A percentile compares a stretch with the other conserved stretches of the same genome.
These are phyloP conservation scores for Scaptomyza pallida DNA, from an alignment of 1,140 invertebrate species.

Conservation along the genomic window DNA sequence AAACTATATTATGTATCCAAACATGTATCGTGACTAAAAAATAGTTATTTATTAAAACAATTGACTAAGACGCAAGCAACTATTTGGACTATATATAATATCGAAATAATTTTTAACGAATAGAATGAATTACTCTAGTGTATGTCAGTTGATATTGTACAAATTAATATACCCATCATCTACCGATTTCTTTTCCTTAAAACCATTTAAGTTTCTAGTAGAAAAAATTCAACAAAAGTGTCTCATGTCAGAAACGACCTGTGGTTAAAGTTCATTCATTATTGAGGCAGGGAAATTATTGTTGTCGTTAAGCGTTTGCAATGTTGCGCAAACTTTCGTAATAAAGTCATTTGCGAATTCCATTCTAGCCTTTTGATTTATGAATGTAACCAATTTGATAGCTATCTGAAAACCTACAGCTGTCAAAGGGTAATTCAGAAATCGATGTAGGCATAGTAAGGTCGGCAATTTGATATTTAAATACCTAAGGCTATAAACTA, in stretches of 20 bases:
- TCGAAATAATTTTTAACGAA: too few species aligned
- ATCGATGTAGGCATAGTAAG: not conserved
- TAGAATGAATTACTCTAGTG: too few species aligned
- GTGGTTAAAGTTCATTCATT: conserved; percentile 19
- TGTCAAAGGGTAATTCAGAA: not conserved
- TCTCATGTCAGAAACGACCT: not conserved
- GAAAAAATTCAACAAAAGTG: not conserved
- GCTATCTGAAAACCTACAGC: conserved; percentile 7
- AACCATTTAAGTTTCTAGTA: not conserved
- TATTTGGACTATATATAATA: too few species aligned
- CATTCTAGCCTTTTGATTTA: not conserved
- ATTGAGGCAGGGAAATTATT: conserved; percentile 20
- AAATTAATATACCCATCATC: not conserved
- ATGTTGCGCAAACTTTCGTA: conserved; percentile 16
- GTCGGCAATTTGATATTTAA: not conserved
- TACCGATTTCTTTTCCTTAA: not conserved
- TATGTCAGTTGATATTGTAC: too few species aligned
- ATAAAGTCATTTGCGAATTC: conserved; percentile 26
- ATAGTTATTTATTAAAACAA: too few species aligned
- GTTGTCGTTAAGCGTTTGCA: conserved; percentile 7
- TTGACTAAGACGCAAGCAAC: too few species aligned
- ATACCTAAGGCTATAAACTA: not conserved
- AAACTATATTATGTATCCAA: conserved; percentile 3
- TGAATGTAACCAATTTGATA: conserved; percentile 1
- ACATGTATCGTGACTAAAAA: not conserved